Evolutionary conservation across 1,140 invertebrate species (phyloP).

Genomic region (Drosophila sp.): DNA sequence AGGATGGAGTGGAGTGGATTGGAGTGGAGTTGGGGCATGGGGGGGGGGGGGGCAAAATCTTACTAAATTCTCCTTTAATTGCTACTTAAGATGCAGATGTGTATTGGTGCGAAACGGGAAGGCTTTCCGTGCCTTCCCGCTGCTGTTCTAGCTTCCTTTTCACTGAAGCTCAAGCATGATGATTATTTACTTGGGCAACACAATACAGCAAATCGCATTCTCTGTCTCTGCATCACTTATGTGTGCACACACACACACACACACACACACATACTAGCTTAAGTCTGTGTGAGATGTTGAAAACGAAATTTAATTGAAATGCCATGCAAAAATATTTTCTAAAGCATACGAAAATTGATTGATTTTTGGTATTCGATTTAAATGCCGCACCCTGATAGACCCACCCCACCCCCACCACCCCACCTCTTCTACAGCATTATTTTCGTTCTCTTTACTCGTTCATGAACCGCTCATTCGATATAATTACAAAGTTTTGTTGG

Average conservation of each 20-base stretch:
- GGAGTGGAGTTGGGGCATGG: too few species aligned
- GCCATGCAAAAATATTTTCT: slow-evolving; percentile 68
- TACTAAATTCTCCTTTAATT: slow-evolving; percentile 69
- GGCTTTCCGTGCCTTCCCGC: too few species aligned
- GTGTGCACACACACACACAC: slow-evolving; percentile 3
- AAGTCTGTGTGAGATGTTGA: slow-evolving; percentile 18
- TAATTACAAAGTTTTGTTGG: slow-evolving; percentile 78
- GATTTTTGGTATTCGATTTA: slow-evolving; percentile 64
- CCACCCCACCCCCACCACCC: slow-evolving; percentile 2
- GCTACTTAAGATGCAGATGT: slow-evolving; percentile 74
- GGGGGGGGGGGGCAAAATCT: slow-evolving; percentile 58
- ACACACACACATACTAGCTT: slow-evolving; percentile 17
- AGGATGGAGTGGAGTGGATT: too few species aligned
- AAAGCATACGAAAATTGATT: slow-evolving; percentile 67
- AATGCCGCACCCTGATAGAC: slow-evolving; percentile 27
- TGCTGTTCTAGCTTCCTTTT: too few species aligned
- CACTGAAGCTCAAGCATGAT: not conserved
- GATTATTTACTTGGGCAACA: slow-evolving; percentile 9
- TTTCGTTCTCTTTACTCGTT: not conserved
- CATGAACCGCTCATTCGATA: slow-evolving; percentile 61
- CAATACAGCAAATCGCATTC: not conserved
- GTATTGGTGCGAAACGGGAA: too few species aligned
- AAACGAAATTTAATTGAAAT: slow-evolving; percentile 75
- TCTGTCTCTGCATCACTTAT: not conserved
- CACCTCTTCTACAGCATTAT: too few species aligned